Conservation (phyloP, 2,888 invertebrate genomes). For the Zygogramma bicolorata region DNA sequence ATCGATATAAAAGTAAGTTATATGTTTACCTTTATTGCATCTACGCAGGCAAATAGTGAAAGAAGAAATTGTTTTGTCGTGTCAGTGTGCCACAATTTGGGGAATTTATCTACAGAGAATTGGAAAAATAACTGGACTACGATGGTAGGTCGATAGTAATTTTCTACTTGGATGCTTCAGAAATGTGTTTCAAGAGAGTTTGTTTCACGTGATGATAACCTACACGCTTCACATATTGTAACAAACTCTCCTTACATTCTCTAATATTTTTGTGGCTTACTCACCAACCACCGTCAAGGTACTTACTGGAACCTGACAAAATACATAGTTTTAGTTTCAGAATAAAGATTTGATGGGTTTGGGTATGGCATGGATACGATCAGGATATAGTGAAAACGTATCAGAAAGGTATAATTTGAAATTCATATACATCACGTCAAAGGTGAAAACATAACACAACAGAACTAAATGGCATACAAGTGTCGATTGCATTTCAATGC, state of each 20-base stretch:
- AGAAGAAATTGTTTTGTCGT: slow-evolving; percentile 47
- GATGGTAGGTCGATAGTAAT: slow-evolving; percentile 2
- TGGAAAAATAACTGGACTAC: slow-evolving; percentile 19
- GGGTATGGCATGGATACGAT: background rate
- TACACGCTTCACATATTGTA: no score
- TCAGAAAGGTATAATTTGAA: no score
- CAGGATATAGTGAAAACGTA: no score
- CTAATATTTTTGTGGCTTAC: slow-evolving; percentile 45
- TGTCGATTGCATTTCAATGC: no score
- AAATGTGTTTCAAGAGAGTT: slow-evolving; percentile 47
- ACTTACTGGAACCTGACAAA: slow-evolving; percentile 59
- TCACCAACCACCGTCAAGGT: slow-evolving; percentile 54
- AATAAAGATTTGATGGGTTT: background rate
- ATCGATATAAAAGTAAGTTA: slow-evolving; percentile 23
- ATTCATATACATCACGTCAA: no score
- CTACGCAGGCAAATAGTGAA: slow-evolving; percentile 51
- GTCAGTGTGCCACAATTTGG: slow-evolving; percentile 43
- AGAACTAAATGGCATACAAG: no score
- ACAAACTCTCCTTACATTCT: slow-evolving; percentile 38
- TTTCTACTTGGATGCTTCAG: slow-evolving; percentile 48
- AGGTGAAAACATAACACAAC: no score
- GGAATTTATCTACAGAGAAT: slow-evolving; percentile 40
- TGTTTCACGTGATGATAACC: slow-evolving; percentile 27
- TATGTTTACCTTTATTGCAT: slow-evolving; percentile 44
- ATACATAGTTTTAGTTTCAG: slow-evolving; percentile 48